A percentile compares a stretch with the other conserved stretches of the same genome.
phyloP scores from a whole-genome alignment of 2,113 vertebrate species.

The Epinephelus lanceolatus region DNA sequence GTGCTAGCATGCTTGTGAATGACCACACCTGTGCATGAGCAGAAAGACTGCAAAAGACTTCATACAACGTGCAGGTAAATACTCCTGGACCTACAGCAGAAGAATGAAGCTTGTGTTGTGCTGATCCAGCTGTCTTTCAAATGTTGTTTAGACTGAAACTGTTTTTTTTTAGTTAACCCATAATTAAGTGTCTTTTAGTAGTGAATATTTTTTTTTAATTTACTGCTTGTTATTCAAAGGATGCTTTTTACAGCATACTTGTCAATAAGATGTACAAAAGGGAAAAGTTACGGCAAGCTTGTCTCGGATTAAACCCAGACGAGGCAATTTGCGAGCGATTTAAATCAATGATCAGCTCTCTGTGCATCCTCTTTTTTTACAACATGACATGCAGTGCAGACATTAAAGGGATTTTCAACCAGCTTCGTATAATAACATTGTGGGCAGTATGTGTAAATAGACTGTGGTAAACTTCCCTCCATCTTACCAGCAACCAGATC shows the following conservation, averaged over 20 bases:
- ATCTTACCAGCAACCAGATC: too few relatives aligned
- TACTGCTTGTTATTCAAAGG: neutral
- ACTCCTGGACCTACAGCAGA: neutral
- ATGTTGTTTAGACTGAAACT: neutral
- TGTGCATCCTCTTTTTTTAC: constrained; percentile 7
- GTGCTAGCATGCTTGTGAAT: neutral
- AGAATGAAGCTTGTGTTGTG: neutral
- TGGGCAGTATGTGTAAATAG: too few relatives aligned
- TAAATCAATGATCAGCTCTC: neutral
- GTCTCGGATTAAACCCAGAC: neutral
- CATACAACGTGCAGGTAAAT: neutral
- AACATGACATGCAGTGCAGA: neutral
- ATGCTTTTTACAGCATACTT: neutral
- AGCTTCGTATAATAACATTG: too few relatives aligned
- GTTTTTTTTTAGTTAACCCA: neutral
- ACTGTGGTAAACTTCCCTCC: too few relatives aligned
- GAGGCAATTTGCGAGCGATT: neutral
- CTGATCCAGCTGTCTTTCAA: neutral
- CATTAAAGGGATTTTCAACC: neutral
- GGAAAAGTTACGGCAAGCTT: neutral
- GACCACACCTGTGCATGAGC: constrained; percentile 7
- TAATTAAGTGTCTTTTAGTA: neutral
- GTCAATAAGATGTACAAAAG: neutral
- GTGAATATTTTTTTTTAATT: neutral
- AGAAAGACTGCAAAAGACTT: neutral